A percentile compares a stretch with the other conserved stretches of the same genome.
Conservation (phyloP, 2,113 vertebrate species). For the Bos javanicus region DNA sequence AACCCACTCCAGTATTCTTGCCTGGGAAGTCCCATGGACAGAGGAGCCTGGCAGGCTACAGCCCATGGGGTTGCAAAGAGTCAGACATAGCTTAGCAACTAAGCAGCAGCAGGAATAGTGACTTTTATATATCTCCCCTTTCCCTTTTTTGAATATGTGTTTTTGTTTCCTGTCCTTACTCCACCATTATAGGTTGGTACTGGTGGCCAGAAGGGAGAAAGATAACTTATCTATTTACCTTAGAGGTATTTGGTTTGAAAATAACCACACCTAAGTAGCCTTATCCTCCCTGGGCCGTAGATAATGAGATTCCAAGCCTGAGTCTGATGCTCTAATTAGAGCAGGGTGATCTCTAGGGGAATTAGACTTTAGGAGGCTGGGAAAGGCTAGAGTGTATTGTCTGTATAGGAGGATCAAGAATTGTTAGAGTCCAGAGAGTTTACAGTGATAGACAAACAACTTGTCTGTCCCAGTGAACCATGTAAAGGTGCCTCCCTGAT, state of each 20-base stretch:
- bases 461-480: background rate
- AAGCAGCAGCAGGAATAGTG: background rate
- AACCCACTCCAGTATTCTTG: background rate
- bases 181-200: background rate
- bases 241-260: background rate
- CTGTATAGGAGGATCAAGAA: background rate
- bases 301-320: background rate
- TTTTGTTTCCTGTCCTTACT: background rate
- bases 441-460: background rate
- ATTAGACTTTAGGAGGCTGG: background rate
- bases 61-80: background rate
- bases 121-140: background rate
- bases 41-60: background rate
- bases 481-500: background rate
- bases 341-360: background rate
- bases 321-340: background rate
- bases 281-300: background rate
- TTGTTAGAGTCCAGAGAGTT: background rate
- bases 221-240: background rate
- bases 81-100: background rate
- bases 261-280: background rate
- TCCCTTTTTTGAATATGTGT: background rate
- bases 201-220: background rate
- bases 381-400: background rate
- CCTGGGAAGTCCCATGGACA: background rate